A percentile compares a stretch with the other conserved stretches of the same genome.
Conservation (phyloP, 2,888 invertebrate species). For the Torymus tubicola region DNA sequence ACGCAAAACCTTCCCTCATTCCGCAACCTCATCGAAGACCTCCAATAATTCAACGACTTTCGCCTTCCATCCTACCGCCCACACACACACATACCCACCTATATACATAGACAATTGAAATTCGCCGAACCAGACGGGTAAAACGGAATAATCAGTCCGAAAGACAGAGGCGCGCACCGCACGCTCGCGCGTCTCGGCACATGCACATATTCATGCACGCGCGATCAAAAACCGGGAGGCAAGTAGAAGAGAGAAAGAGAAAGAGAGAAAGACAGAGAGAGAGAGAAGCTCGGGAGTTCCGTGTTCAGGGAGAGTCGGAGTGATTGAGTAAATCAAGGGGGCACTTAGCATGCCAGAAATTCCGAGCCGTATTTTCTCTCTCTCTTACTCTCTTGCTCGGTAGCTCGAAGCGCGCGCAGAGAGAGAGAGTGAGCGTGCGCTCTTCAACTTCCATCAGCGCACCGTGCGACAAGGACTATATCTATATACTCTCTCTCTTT, state of each 20-base stretch:
- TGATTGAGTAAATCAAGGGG: constrained; percentile 66
- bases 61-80: neutral
- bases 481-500: neutral
- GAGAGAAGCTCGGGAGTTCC: neutral
- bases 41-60: too few species aligned
- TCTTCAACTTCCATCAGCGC: constrained; percentile 47
- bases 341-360: constrained; percentile 63
- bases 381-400: neutral
- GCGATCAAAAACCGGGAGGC: constrained; percentile 33
- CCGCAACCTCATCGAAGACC: neutral
- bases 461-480: neutral
- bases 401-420: too few species aligned
- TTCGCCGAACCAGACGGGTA: too few species aligned
- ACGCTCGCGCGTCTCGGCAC: too few species aligned
- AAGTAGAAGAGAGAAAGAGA: constrained; percentile 18
- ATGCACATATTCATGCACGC: too few species aligned
- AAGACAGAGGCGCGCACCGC: too few species aligned
- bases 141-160: too few species aligned
- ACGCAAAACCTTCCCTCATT: neutral
- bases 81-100: too few species aligned
- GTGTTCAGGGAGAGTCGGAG: constrained; percentile 51
- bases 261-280: constrained; percentile 20
- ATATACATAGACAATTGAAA: too few species aligned
- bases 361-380: constrained; percentile 47
- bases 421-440: neutral